These are phyloP conservation scores for Phymorhynchus buccinoides DNA, from an alignment of 1,140 invertebrate genomes.

Conservation along the genomic window DNA sequence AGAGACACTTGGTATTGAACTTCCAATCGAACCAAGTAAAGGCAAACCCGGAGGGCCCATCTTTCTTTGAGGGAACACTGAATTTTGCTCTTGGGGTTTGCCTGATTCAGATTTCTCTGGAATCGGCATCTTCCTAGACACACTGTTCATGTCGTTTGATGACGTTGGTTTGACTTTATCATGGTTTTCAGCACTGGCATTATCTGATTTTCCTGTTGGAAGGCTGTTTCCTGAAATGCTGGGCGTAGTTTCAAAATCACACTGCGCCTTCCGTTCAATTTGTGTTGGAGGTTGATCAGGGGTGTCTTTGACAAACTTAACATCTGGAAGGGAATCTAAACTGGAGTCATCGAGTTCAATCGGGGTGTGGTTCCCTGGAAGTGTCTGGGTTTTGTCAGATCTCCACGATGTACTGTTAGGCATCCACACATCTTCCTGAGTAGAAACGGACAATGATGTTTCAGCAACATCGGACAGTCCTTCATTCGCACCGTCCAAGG, in stretches of 20 bases:
- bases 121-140: too few relatives aligned
- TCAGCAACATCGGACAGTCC: neutral
- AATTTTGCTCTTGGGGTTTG: neutral
- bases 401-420: neutral
- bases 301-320: neutral
- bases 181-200: too few relatives aligned
- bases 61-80: neutral
- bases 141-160: too few relatives aligned
- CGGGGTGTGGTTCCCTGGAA: neutral
- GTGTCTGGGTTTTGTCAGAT: neutral
- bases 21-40: neutral
- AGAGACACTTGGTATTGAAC: too few relatives aligned
- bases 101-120: neutral
- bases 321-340: slow-evolving; percentile 11
- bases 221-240: too few relatives aligned
- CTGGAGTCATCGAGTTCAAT: neutral
- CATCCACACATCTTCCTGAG: neutral
- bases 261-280: too few relatives aligned
- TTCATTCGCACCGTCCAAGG: neutral
- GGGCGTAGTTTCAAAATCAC: too few relatives aligned
- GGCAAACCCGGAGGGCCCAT: neutral
- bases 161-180: too few relatives aligned
- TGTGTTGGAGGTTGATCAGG: too few relatives aligned
- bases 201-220: too few relatives aligned
- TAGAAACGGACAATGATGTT: neutral